phyloP scores from a whole-genome alignment of 2,797 vertebrate species.

The Melanotaenia maccullochi region DNA sequence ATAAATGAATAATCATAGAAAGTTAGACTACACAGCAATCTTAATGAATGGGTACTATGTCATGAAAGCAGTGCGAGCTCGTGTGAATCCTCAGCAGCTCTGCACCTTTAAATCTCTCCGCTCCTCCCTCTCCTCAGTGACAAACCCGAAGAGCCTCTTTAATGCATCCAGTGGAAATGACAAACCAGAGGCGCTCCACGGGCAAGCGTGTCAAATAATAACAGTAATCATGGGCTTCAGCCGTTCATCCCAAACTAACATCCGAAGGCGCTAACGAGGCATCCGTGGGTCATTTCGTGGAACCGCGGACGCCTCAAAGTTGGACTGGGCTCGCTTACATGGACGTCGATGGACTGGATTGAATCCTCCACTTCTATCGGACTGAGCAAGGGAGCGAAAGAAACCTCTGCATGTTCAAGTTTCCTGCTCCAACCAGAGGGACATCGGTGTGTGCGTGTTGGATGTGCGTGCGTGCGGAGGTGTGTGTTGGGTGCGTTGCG shows the following conservation, averaged over 20 bases:
- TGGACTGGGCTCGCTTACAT: constrained; percentile 50
- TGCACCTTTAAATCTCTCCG: constrained; percentile 73
- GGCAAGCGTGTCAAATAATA: constrained; percentile 57
- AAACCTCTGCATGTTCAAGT: constrained; percentile 69
- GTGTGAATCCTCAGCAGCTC: constrained; percentile 20
- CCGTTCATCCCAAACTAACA: constrained; percentile 32
- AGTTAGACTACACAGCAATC: not conserved
- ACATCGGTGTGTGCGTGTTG: constrained; percentile 58
- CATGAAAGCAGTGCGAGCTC: not conserved
- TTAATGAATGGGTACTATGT: constrained; percentile 59
- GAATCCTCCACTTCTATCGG: constrained; percentile 60
- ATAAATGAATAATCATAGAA: not conserved
- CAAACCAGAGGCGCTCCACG: constrained; percentile 71
- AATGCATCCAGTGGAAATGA: constrained; percentile 75
- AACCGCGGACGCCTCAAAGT: constrained; percentile 25
- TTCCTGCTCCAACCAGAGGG: constrained; percentile 56
- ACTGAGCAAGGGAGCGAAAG: constrained; percentile 55
- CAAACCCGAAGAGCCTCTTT: constrained; percentile 74
- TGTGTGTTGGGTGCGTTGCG: constrained; percentile 62
- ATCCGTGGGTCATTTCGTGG: not conserved
- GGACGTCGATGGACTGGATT: constrained; percentile 75
- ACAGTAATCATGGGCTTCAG: constrained; percentile 60
- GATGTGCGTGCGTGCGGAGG: constrained; percentile 58
- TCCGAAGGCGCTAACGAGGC: constrained; percentile 25
- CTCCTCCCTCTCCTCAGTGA: constrained; percentile 70